phyloP scores from a whole-genome alignment of 1,140 invertebrate species.

The Drosophila arizonae region DNA sequence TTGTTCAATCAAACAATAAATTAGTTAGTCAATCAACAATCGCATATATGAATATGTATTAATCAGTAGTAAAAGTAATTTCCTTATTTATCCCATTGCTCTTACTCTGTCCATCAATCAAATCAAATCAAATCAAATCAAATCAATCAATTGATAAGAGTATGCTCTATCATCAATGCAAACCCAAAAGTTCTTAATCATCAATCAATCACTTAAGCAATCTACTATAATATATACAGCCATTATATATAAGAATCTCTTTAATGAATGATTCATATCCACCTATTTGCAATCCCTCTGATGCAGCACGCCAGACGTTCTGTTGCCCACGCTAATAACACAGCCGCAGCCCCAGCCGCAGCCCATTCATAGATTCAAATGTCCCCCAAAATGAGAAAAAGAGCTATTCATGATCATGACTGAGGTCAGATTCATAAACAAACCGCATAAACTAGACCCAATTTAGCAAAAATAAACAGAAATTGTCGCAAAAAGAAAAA shows the following conservation, averaged over 20 bases:
- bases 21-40: no score
- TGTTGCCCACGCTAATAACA: conserved; percentile 14
- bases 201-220: no score
- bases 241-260: not conserved
- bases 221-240: no score
- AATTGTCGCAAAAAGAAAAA: conserved; percentile 39
- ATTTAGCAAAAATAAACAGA: conserved; percentile 58
- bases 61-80: no score
- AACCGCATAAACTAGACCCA: conserved; percentile 76
- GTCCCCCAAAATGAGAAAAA: conserved; percentile 38
- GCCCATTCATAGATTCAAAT: conserved; percentile 54
- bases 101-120: no score
- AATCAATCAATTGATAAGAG: no score
- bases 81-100: no score
- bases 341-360: not conserved
- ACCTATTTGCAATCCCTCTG: conserved; percentile 21
- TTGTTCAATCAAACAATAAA: no score
- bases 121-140: no score
- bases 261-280: not conserved
- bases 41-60: no score
- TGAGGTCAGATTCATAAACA: conserved; percentile 79
- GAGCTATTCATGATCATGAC: conserved; percentile 72
- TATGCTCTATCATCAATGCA: no score
- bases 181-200: no score
- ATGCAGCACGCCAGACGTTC: conserved; percentile 2